Evolutionary conservation across 2,888 invertebrate genomes (phyloP), one percentile per base, ranked within the genome.

Genomic region (Aplocera efformata): DNA sequence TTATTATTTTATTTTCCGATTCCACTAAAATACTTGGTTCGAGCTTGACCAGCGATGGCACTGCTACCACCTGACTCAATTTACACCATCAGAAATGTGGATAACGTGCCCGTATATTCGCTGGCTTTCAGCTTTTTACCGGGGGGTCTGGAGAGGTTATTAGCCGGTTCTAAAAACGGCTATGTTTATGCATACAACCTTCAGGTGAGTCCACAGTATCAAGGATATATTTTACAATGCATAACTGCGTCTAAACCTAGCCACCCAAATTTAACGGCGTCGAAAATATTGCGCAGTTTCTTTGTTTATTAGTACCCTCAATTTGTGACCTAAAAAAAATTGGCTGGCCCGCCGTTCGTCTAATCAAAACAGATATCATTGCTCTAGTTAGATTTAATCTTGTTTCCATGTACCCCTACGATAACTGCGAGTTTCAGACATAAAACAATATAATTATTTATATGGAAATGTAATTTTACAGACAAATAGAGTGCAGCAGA

Each of bases 181-280:
- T 91, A 88, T 63, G 90, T 95, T 58, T 92, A 93, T 77, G 90
- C 94, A 68, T 95, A 94, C 93, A 93, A 95, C 84, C 89, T 95
- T 72, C 91, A 93, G 89, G 94, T 94, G 82, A 83, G 82, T 60
- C 67, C 61, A 65, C 46, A 50, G 63, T 64, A 66, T 73, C 57
- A 66, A 67, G 62, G 55, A 68, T 68, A 57, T 56, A 56, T 54
- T 69, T 59, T 57, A 51, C 50, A 49, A 56, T 53, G 50, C 44
- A 38, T 30, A 54, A 60, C 56, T 71, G 56, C 67, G 68, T 53
- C 61, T 47, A 52, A 63, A 51, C 39, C 34, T 46, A 42, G 40
- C 44, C 36, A 32, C 33, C 23, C 54, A 46, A 51, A 46, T 48
- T 55, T 51, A 56, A 50, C 32, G 45, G 57, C 52, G 59, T 64